Conservation (phyloP, 1,140 invertebrate species). For the Zophobas atratus region DNA sequence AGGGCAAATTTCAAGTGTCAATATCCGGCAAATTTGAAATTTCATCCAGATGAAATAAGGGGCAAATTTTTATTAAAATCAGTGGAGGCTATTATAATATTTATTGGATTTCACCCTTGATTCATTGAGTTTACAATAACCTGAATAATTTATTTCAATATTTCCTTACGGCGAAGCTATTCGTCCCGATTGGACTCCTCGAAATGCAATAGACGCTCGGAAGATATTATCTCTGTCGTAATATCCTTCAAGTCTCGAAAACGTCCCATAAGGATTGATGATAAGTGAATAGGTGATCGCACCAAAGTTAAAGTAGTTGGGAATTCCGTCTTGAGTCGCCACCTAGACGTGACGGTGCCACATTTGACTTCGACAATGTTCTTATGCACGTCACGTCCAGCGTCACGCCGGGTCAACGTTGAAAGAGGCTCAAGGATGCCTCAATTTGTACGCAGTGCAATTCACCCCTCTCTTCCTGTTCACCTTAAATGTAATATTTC, state of each 20-base stretch:
- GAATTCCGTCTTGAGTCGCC: slow-evolving; percentile 49
- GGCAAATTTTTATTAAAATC: slow-evolving; percentile 37
- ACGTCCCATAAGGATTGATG: slow-evolving; percentile 48
- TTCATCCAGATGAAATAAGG: slow-evolving; percentile 23
- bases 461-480: slow-evolving; percentile 55
- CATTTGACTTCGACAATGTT: slow-evolving; percentile 48
- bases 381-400: slow-evolving; percentile 53
- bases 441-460: slow-evolving; percentile 59
- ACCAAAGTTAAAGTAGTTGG: slow-evolving; percentile 50
- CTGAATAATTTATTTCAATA: slow-evolving; percentile 38
- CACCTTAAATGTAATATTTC: slow-evolving; percentile 60
- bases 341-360: slow-evolving; percentile 45
- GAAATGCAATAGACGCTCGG: not conserved
- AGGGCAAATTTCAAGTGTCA: slow-evolving; percentile 29
- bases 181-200: not conserved
- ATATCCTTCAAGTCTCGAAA: slow-evolving; percentile 41
- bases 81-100: slow-evolving; percentile 21
- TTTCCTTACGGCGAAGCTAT: slow-evolving; percentile 9
- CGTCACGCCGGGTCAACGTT: slow-evolving; percentile 56
- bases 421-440: slow-evolving; percentile 56
- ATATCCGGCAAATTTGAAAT: slow-evolving; percentile 35
- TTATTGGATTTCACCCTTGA: slow-evolving; percentile 26
- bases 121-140: slow-evolving; percentile 16
- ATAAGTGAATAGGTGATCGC: slow-evolving; percentile 54
- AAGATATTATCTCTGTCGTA: slow-evolving; percentile 12